Base-by-base conservation (phyloP, 2,113 vertebrate genomes). In the Litocranius walleri region DNA sequence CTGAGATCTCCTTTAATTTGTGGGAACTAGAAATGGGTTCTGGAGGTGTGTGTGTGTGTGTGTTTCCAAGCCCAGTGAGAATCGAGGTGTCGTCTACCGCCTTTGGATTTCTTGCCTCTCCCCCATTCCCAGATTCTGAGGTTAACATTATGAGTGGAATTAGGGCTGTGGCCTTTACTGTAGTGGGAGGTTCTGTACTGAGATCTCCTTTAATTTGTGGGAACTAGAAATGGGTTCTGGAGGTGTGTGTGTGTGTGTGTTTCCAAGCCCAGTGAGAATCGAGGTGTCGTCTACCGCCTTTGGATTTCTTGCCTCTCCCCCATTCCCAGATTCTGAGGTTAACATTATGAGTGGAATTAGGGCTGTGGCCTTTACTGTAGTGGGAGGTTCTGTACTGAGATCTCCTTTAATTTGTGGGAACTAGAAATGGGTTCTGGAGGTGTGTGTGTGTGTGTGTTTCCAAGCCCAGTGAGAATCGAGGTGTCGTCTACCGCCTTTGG, bases 71-170 rank as follows among this genome's bases (percentile, higher is more conserved):
- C 43, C 9, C 11, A 1, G 3, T 36, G 40, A 15, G 29, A 33
- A 50, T 21, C n/a, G 90, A 78, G 40, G 25, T 3, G 3, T 23
- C 77, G 2, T 81, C 48, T n/a, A 3, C 21, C 0, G 0, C 27
- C 43, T 56, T 71, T n/a, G 30, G n/a, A 40, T 33, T 23, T 67
- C 71, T n/a, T 3, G 33, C 21, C 52, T n/a, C 33, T n/a, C 19
- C 7, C 45, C 21, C 12, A 1, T 23, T 61, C 57, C 3, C 23
- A 2, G 21, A 88, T 12, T 61, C 82, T 59, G n/a, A 57, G 57
- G 14, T 17, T 40, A 10, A 9, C 23, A 0, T 19, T 15, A 1
- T 12, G 45, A 30, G 0, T 29, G 11, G 77, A 25, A 2, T 81
- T 54, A n/a, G 56, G 74, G 40, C 36, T 15, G 1, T 0, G 6